phyloP scores from a whole-genome alignment of 2,797 vertebrate species.

The Tadarida brasiliensis region DNA sequence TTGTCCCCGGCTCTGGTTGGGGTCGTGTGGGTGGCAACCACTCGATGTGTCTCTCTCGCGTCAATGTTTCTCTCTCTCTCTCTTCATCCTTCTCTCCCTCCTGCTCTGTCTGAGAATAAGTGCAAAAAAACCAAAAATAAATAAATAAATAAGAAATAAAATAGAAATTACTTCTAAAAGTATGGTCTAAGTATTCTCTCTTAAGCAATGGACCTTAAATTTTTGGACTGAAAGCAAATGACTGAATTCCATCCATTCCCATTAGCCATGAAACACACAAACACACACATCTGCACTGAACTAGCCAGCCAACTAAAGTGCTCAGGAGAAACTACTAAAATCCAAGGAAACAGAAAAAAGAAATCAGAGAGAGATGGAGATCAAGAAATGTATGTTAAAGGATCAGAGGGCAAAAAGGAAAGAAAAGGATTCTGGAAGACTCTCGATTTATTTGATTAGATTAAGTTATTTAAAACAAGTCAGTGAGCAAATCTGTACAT shows the following conservation, averaged over 20 bases:
- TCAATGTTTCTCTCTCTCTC: too few species aligned
- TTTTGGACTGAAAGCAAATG: background rate
- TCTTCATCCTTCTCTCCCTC: too few species aligned
- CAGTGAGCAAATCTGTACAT: constrained; percentile 35
- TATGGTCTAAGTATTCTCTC: background rate
- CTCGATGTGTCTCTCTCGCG: too few species aligned
- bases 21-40: too few species aligned
- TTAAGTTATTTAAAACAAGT: constrained; percentile 40
- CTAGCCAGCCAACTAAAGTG: background rate
- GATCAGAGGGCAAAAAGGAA: background rate
- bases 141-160: too few species aligned
- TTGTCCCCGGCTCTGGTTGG: too few species aligned
- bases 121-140: too few species aligned
- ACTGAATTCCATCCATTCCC: background rate
- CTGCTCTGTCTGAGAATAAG: too few species aligned
- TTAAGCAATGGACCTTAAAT: background rate
- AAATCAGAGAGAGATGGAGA: background rate
- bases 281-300: background rate
- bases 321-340: background rate
- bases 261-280: background rate
- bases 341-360: background rate
- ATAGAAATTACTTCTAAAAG: background rate
- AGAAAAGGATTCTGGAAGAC: background rate
- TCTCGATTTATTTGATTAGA: background rate
- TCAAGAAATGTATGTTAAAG: background rate